phyloP scores from a whole-genome alignment of 2,113 vertebrate genomes.

The Sylvia atricapilla region DNA sequence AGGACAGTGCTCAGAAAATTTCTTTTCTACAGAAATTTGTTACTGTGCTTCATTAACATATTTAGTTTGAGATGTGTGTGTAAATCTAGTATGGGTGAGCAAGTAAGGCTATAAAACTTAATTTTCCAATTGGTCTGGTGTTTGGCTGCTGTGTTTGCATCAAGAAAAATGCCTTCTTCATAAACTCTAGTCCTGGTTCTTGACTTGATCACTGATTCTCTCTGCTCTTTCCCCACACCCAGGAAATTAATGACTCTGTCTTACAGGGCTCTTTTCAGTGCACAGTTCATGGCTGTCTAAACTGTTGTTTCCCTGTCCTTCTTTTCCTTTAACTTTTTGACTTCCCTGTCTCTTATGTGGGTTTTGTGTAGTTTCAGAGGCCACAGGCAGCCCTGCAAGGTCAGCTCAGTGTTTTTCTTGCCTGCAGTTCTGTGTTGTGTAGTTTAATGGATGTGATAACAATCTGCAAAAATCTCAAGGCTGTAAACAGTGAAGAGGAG shows the following conservation, averaged over 20 bases:
- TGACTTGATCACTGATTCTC: neutral
- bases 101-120: neutral
- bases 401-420: slow-evolving; percentile 30
- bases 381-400: neutral
- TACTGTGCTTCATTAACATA: neutral
- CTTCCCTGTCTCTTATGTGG: neutral
- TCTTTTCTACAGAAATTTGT: neutral
- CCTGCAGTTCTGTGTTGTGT: neutral
- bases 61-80: neutral
- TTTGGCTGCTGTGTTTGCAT: neutral
- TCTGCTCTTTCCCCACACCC: neutral
- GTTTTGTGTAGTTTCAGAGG: neutral
- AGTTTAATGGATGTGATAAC: slow-evolving; percentile 36
- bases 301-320: neutral
- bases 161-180: neutral
- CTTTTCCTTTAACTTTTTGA: slow-evolving; percentile 20
- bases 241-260: slow-evolving; percentile 16
- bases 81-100: neutral
- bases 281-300: slow-evolving; percentile 10
- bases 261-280: neutral
- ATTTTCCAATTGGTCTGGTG: neutral
- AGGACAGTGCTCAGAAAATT: neutral
- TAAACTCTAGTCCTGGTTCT: neutral
- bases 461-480: slow-evolving; percentile 34
- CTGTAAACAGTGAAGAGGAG: slow-evolving; percentile 2